Base-by-base conservation (phyloP, 2,888 invertebrate species). In the Gastracanthus pulcherrimus region DNA sequence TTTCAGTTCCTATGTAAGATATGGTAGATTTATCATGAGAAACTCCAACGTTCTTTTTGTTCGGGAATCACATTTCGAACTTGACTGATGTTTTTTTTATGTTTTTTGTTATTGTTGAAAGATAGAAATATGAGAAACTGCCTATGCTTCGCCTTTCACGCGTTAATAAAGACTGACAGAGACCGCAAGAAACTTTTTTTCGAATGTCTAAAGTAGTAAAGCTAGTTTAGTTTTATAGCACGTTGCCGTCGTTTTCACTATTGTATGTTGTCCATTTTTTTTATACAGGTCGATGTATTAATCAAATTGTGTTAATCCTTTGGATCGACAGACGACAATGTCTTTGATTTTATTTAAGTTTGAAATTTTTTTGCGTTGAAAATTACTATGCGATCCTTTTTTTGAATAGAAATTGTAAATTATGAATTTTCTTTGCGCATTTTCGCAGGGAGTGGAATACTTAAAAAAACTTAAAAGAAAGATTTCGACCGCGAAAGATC, bases 401-500 rank as follows among this genome's bases (percentile, higher is more conserved):
- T 69, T 76, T 51, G 19, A 82, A 58, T 55, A 69, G 51, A 78
- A 77, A 58, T 76, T 82, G 51, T 58, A 67, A 62, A 72, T 74
- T 48, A 6, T 48, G 3, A 66, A 48, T 55, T 69, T 75, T 70
- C 60, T 77, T 60, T n/a, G 29, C 38, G 51, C 67, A 76, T 72
- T 41, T 58, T 26, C 23, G 38, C 69, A 71, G 19, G 23, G 29
- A 75, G 64, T 58, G 55, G 58, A 77, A 60, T 51, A 75, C 41
- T 80, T 69, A 71, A 79, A 76, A 66, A 38, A 81, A 72, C 64
- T 76, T 64, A 55, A 77, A 62, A 41, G 77, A 69, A 60, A 74
- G 13, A 41, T 81, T 83, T 84, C 82, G 76, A 81, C 84, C 75
- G 84, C 82, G 82, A 84, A 84, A 84, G 82, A 84, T 86, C 88